Conservation (phyloP, 2,113 vertebrate species). For the Leptobrachium leishanense region DNA sequence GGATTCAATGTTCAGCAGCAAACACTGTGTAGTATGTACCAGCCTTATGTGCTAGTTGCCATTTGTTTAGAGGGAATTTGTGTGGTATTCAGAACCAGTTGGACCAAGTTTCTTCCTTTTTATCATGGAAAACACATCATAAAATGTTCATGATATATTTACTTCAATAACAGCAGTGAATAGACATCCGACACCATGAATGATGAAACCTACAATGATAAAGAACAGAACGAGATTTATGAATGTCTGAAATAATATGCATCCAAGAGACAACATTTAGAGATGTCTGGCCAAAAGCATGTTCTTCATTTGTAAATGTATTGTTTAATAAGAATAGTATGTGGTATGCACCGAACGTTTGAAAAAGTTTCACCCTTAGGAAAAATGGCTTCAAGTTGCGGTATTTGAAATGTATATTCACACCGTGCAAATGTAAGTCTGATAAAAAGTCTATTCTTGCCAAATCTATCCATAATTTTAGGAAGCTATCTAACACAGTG, state of each 20-base stretch:
- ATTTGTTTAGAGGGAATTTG: too few relatives aligned
- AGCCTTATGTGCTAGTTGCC: too few relatives aligned
- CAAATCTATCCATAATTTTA: background rate
- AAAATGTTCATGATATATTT: background rate
- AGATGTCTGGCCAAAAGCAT: conserved; percentile 24
- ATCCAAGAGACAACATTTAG: background rate
- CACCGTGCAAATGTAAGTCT: background rate
- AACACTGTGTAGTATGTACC: too few relatives aligned
- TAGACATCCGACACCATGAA: background rate
- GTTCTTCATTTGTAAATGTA: conserved; percentile 18
- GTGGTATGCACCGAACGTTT: background rate
- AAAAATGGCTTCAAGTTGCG: conserved; percentile 3
- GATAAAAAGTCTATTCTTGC: background rate
- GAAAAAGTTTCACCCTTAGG: conserved; percentile 5
- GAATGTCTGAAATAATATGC: background rate
- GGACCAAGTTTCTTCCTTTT: too few relatives aligned
- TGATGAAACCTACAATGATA: background rate
- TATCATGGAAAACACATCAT: too few relatives aligned
- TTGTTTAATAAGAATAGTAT: conserved; percentile 7
- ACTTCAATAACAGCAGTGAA: too few relatives aligned
- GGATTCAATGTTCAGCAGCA: too few relatives aligned
- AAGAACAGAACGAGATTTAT: background rate
- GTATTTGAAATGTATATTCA: conserved; percentile 5
- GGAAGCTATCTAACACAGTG: too few relatives aligned
- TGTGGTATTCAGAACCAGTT: too few relatives aligned